These are phyloP conservation scores for Cephus nigrinus DNA, from an alignment of 2,888 invertebrate species.

Conservation along the genomic window DNA sequence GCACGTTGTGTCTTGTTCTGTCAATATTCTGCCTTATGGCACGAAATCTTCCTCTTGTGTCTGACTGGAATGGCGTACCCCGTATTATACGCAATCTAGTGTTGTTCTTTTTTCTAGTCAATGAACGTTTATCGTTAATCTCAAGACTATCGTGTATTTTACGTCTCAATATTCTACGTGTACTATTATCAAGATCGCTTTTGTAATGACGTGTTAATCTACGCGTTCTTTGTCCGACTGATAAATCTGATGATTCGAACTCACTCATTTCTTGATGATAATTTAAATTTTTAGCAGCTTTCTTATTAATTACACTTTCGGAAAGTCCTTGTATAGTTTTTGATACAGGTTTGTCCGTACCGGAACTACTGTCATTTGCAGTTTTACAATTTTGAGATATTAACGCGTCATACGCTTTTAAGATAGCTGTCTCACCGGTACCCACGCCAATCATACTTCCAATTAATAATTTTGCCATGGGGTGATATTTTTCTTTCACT, in stretches of 20 bases:
- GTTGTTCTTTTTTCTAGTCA: neutral
- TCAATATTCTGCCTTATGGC: neutral
- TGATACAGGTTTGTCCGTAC: neutral
- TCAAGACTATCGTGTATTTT: neutral
- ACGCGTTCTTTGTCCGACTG: neutral
- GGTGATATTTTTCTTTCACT: conserved; percentile 51
- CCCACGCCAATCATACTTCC: conserved; percentile 57
- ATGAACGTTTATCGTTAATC: neutral
- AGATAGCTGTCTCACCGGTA: conserved; percentile 45
- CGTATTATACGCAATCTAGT: neutral
- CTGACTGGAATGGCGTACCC: neutral
- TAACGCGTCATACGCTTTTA: conserved; percentile 40
- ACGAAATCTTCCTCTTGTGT: neutral
- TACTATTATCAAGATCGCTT: neutral
- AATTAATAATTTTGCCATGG: conserved; percentile 56
- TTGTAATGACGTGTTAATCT: neutral
- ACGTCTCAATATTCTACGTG: neutral
- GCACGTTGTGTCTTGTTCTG: neutral
- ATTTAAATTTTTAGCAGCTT: conserved; percentile 7
- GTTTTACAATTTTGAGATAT: conserved; percentile 13
- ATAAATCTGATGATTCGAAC: neutral
- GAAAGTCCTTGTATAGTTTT: neutral
- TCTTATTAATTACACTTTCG: neutral
- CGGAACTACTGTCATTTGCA: neutral
- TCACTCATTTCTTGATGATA: neutral